Evolutionary conservation across 2,113 vertebrate species (phyloP).

Genomic region (Gopherus flavomarginatus): DNA sequence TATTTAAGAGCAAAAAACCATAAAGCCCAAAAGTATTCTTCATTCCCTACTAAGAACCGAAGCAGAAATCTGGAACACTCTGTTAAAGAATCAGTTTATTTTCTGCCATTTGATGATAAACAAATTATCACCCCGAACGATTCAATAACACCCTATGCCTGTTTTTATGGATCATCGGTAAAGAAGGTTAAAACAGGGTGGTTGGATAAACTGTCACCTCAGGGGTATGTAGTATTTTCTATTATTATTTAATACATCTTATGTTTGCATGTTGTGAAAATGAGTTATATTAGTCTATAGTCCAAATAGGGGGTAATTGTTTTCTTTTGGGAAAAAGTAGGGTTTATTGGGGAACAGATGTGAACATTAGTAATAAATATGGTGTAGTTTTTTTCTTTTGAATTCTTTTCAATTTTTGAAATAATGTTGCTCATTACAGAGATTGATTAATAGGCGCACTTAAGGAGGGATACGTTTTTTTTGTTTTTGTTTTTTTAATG

Average conservation of each 20-base stretch:
- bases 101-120: slow-evolving; percentile 11
- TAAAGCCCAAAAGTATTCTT: slow-evolving; percentile 43
- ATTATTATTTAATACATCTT: background rate
- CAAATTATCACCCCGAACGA: slow-evolving; percentile 35
- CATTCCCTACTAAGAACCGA: slow-evolving; percentile 26
- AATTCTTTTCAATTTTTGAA: background rate
- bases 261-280: background rate
- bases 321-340: background rate
- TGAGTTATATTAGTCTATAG: background rate
- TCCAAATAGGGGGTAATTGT: background rate
- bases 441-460: background rate
- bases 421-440: background rate
- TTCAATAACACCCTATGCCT: slow-evolving; percentile 92
- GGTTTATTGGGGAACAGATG: background rate
- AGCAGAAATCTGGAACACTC: slow-evolving; percentile 44
- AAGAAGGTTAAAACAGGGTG: slow-evolving; percentile 87
- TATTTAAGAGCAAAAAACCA: slow-evolving; percentile 66
- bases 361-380: background rate
- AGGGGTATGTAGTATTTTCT: slow-evolving; percentile 82
- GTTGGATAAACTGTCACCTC: slow-evolving; percentile 96
- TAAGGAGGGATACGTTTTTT: background rate
- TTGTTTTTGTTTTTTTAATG: background rate
- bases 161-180: slow-evolving; percentile 87
- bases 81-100: slow-evolving; percentile 74
- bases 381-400: background rate